Conservation (phyloP, 2,113 vertebrate species). For the Megaleporinus macrocephalus region DNA sequence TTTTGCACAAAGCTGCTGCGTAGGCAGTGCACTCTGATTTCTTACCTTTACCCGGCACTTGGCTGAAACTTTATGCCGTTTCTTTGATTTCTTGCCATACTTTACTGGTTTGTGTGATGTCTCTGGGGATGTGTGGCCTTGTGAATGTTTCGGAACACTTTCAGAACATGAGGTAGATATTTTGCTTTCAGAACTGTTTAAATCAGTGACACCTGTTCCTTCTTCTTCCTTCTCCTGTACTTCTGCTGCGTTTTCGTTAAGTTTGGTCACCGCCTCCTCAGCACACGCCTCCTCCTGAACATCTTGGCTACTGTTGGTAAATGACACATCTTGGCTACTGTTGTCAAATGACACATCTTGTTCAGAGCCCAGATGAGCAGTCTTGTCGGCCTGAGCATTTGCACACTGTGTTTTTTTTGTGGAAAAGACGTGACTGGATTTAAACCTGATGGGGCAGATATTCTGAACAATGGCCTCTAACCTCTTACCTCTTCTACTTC, state of each 20-base stretch:
- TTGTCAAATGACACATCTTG: neutral
- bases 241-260: constrained; percentile 44
- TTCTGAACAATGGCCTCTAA: constrained; percentile 78
- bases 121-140: constrained; percentile 52
- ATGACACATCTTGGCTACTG: constrained; percentile 21
- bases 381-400: constrained; percentile 31
- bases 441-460: constrained; percentile 71
- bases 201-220: constrained; percentile 48
- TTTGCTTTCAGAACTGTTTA: constrained; percentile 56
- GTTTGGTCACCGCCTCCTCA: constrained; percentile 41
- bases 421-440: constrained; percentile 59
- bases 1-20: constrained; percentile 64
- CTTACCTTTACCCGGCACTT: constrained; percentile 33
- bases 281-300: constrained; percentile 18
- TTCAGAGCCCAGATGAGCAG: constrained; percentile 30
- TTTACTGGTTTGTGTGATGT: constrained; percentile 1
- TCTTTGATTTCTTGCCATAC: constrained; percentile 47
- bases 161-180: constrained; percentile 72
- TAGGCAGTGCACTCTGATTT: constrained; percentile 1
- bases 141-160: constrained; percentile 54
- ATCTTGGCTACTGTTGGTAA: constrained; percentile 32
- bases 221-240: constrained; percentile 47
- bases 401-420: constrained; percentile 57
- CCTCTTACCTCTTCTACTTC: constrained; percentile 69
- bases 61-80: neutral